Evolutionary conservation across 2,797 vertebrate genomes (phyloP).

Genomic region (Myoxocephalus aenaeus): DNA sequence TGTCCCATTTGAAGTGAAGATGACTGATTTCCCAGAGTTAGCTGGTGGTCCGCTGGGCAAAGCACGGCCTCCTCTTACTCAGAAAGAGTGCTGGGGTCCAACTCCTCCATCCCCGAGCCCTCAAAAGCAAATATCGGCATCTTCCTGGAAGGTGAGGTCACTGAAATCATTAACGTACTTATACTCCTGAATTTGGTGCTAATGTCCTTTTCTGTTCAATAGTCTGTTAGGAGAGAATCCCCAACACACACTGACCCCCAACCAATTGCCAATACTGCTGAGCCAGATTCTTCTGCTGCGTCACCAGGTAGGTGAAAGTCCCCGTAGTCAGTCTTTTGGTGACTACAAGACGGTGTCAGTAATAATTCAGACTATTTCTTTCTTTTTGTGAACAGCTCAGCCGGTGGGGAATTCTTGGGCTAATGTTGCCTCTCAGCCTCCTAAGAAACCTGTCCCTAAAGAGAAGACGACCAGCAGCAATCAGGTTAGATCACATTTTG

Average conservation of each 20-base stretch:
- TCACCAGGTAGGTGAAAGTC: constrained; percentile 59
- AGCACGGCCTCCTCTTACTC: constrained; percentile 16
- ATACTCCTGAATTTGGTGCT: neutral
- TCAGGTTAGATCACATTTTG: constrained; percentile 61
- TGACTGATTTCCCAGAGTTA: constrained; percentile 88
- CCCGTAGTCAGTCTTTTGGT: neutral
- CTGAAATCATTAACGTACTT: neutral
- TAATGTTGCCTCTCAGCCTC: constrained; percentile 86
- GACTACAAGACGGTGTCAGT: neutral
- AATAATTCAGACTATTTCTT: neutral
- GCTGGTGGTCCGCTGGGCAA: constrained; percentile 53
- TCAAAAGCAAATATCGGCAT: constrained; percentile 10
- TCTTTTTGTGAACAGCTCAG: constrained; percentile 48
- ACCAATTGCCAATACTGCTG: constrained; percentile 26
- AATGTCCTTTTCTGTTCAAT: neutral
- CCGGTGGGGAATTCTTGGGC: constrained; percentile 83
- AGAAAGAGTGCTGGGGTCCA: constrained; percentile 65
- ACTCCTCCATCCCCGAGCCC: constrained; percentile 16
- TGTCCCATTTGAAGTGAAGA: constrained; percentile 83
- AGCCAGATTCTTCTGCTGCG: constrained; percentile 9
- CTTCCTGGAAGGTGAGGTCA: constrained; percentile 60
- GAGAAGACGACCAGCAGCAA: constrained; percentile 58
- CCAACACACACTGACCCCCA: constrained; percentile 33
- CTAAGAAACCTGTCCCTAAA: constrained; percentile 79
- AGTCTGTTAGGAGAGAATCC: constrained; percentile 61